phyloP scores from a whole-genome alignment of 2,113 vertebrate genomes.

The Petrocephalus zakoni region DNA sequence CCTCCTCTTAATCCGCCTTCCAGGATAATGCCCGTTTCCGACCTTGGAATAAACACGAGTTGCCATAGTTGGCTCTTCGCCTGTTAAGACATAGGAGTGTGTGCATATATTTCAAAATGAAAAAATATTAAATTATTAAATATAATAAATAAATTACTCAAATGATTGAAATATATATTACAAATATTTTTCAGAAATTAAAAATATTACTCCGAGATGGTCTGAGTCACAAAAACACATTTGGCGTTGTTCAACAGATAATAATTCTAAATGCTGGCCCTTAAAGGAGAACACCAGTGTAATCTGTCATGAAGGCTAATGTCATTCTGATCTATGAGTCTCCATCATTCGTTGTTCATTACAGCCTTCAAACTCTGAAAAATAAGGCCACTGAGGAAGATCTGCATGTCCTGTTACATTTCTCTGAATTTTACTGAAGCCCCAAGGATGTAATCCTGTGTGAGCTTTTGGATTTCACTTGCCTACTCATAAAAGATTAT shows the following conservation, averaged over 20 bases:
- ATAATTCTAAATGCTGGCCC: neutral
- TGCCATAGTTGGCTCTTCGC: neutral
- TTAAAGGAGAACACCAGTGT: neutral
- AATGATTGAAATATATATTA: too few relatives aligned
- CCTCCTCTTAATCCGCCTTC: neutral
- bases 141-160: too few relatives aligned
- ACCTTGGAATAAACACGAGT: neutral
- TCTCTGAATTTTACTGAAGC: neutral
- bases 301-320: neutral
- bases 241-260: neutral
- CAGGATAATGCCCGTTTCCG: neutral
- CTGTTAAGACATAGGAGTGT: neutral
- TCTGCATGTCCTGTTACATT: neutral
- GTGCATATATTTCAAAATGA: neutral
- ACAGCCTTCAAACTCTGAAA: neutral
- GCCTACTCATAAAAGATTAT: neutral
- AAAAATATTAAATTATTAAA: too few relatives aligned
- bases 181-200: neutral
- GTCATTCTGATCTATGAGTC: neutral
- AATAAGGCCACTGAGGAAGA: neutral
- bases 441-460: neutral
- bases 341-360: neutral
- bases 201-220: neutral
- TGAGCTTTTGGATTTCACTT: neutral
- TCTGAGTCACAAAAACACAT: neutral